phyloP scores from a whole-genome alignment of 2,113 vertebrate species.

The Catharus fuscescens region DNA sequence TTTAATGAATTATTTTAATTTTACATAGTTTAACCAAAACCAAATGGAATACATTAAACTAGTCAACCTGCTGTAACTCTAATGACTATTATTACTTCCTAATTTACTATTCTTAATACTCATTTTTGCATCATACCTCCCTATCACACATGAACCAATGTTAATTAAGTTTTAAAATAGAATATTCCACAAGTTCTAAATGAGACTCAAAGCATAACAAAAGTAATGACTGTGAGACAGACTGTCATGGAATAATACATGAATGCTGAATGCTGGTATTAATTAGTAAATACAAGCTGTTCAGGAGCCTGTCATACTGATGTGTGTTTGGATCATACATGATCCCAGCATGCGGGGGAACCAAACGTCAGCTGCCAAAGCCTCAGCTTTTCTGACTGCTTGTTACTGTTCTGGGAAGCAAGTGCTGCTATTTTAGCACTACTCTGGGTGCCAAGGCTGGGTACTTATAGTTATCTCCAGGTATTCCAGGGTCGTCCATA shows the following conservation, averaged over 20 bases:
- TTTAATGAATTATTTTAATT: background rate
- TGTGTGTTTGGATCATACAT: background rate
- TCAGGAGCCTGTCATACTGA: background rate
- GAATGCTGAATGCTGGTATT: background rate
- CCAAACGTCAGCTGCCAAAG: background rate
- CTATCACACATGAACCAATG: background rate
- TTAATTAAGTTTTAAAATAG: background rate
- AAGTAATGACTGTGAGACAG: background rate
- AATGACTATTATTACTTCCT: background rate
- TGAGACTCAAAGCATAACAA: background rate
- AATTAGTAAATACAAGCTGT: conserved; percentile 33
- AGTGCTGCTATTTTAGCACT: rapidly evolving
- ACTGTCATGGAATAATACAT: background rate
- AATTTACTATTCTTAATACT: background rate
- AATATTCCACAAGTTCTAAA: conserved; percentile 5
- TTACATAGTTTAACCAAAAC: background rate
- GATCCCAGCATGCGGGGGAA: background rate
- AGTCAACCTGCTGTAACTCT: background rate
- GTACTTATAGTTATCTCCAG: background rate
- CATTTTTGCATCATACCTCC: background rate
- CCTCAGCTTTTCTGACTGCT: background rate
- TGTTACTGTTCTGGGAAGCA: background rate
- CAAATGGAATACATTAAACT: background rate
- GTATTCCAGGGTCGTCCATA: background rate
- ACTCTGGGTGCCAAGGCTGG: background rate